Conservation (phyloP, 2,797 vertebrate genomes). For the Hypotaenidia philippensis region DNA sequence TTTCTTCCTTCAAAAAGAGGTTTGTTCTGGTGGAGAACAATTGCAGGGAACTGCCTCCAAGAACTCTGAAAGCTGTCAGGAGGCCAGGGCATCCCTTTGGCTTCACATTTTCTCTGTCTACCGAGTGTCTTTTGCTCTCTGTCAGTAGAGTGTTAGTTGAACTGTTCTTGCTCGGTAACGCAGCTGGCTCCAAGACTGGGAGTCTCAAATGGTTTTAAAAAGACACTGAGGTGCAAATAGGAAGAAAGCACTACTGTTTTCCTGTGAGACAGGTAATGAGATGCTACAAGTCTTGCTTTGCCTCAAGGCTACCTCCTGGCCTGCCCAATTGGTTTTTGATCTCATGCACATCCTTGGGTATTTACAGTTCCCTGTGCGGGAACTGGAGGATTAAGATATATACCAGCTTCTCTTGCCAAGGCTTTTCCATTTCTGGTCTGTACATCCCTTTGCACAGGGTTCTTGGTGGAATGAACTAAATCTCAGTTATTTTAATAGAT, state of each 20-base stretch:
- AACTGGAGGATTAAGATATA: not conserved
- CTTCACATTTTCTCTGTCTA: not conserved
- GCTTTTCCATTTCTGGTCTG: not conserved
- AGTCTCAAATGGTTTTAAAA: not conserved
- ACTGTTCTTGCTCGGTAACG: not conserved
- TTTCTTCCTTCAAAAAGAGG: not conserved
- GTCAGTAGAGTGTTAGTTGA: not conserved
- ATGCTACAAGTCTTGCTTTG: not conserved
- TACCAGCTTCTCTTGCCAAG: not conserved
- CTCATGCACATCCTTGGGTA: not conserved
- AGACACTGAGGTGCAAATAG: not conserved
- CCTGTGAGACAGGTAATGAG: not conserved
- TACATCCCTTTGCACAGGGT: not conserved
- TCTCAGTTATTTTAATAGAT: constrained; percentile 35
- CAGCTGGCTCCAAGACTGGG: not conserved
- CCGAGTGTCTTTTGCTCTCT: not conserved
- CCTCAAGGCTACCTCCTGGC: not conserved
- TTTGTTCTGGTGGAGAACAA: not conserved
- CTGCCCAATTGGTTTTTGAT: not conserved
- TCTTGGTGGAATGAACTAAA: not conserved
- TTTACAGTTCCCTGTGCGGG: not conserved
- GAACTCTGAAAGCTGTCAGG: not conserved
- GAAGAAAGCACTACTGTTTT: not conserved
- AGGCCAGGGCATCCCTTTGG: not conserved
- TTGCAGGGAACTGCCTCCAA: not conserved